phyloP scores from a whole-genome alignment of 2,888 invertebrate species.

The Leptinotarsa tumamoca region DNA sequence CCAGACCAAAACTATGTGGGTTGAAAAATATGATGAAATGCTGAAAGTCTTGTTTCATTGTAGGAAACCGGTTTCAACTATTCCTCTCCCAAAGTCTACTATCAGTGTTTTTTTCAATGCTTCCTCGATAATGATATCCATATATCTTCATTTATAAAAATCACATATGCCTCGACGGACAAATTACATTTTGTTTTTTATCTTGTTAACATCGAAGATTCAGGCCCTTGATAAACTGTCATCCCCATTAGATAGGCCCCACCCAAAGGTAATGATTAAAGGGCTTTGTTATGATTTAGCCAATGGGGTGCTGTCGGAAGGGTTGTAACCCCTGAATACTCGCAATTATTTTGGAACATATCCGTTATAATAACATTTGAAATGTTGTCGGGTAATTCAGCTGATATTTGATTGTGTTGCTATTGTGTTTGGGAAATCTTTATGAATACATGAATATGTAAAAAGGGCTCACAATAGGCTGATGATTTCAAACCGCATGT shows the following conservation, averaged over 20 bases:
- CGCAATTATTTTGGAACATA: slow-evolving; percentile 61
- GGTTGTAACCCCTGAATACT: slow-evolving; percentile 49
- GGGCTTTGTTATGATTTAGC: slow-evolving; percentile 50
- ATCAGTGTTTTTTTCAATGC: not conserved
- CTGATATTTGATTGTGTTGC: slow-evolving; percentile 60
- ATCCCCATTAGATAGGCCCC: slow-evolving; percentile 49
- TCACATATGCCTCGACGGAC: slow-evolving; percentile 31
- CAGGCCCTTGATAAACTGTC: slow-evolving; percentile 43
- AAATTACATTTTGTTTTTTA: slow-evolving; percentile 49
- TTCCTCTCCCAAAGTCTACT: not conserved
- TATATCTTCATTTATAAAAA: slow-evolving; percentile 25
- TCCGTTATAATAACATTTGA: slow-evolving; percentile 61
- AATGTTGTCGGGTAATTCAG: slow-evolving; percentile 55
- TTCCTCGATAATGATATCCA: not conserved
- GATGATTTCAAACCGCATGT: slow-evolving; percentile 46
- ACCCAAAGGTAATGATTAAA: slow-evolving; percentile 57
- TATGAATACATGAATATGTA: slow-evolving; percentile 51
- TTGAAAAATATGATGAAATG: no score
- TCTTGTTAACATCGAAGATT: slow-evolving; percentile 52
- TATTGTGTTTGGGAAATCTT: slow-evolving; percentile 58
- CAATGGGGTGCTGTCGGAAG: slow-evolving; percentile 49
- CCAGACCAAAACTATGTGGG: no score
- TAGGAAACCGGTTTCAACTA: not conserved
- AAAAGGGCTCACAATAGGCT: slow-evolving; percentile 38
- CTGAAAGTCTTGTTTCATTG: no score